phyloP scores from a whole-genome alignment of 2,888 invertebrate genomes.

The Chrysomela aeneicollis region DNA sequence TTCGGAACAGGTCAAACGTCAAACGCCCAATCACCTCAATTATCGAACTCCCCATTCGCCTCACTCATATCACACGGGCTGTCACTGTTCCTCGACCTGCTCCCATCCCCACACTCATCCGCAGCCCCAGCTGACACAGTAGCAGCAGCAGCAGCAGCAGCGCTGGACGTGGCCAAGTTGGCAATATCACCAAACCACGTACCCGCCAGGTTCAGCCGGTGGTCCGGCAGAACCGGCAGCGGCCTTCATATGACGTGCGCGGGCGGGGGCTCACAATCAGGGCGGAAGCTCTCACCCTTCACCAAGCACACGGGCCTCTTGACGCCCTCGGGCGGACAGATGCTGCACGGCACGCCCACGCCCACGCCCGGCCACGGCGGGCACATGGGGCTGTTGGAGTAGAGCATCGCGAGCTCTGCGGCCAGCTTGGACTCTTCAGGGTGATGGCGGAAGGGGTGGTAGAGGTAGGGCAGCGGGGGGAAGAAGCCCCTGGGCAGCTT shows the following conservation, averaged over 20 bases:
- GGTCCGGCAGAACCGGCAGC: conserved; percentile 81
- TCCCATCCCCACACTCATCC: conserved; percentile 46
- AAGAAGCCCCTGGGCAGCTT: conserved; percentile 74
- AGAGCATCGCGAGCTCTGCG: conserved; percentile 74
- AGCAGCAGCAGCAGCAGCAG: conserved; percentile 55
- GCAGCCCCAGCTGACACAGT: conserved; percentile 1
- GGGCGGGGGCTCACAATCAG: conserved; percentile 61
- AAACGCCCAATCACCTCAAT: too few species aligned
- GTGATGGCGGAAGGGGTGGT: conserved; percentile 68
- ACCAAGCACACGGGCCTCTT: conserved; percentile 70
- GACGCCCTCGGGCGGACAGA: conserved; percentile 56
- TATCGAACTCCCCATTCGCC: conserved; percentile 39
- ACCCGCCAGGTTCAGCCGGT: conserved; percentile 67
- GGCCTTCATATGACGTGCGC: conserved; percentile 85
- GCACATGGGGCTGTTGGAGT: conserved; percentile 66
- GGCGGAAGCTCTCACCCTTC: conserved; percentile 66
- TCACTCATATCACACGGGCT: conserved; percentile 53
- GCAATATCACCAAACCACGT: conserved; percentile 61
- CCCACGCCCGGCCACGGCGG: conserved; percentile 62
- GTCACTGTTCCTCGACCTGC: conserved; percentile 52
- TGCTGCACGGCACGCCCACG: conserved; percentile 54
- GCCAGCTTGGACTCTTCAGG: conserved; percentile 69
- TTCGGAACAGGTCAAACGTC: too few species aligned
- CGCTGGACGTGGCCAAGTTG: conserved; percentile 57
- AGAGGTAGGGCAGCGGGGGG: conserved; percentile 77